Base-by-base conservation (phyloP, 2,113 vertebrate species). In the Thalassarche chlororhynchos region DNA sequence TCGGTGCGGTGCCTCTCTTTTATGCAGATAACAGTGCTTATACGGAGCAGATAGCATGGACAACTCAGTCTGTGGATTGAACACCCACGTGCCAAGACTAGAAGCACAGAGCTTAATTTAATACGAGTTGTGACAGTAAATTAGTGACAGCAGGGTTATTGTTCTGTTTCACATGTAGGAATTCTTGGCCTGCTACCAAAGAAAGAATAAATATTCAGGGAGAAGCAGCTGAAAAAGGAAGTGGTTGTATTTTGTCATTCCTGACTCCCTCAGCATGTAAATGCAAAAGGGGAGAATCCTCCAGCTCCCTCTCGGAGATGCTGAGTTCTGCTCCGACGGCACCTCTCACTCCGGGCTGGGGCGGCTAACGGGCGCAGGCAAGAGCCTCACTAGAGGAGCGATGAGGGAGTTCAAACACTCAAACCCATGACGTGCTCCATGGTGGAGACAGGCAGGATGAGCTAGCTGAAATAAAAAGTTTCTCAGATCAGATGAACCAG, bases 31-130 rank as follows among this genome's bases (percentile, higher is more conserved):
- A 81, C 2, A 55, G 89, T 29, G 60, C 52, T 83, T 62, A 78
- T 5, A 8, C 2, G 4, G 68, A 80, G 32, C 38, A 89, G 74
- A 87, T 2, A 84, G 12, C 46, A 46, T 17, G 19, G 70, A 89
- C 91, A 84, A 71, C 25, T 68, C 52, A 72, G 24, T 10, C 66
- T 84, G 46, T 36, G 81, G 23, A 65, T 10, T 69, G 69, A 87
- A 54, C 54, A 93, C 78, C 21, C 70, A 44, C 6, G 0, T 69
- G 31, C 70, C 65, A 89, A 79, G 65, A 23, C 26, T 64, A 62
- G 69, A 87, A 96, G 69, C 76, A 72, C 14, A 82, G 40, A 70
- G 52, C 21, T 85, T 79, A 65, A 68, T 91, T 96, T 89, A 75
- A 81, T 54, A 69, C 1, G 20, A 85, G 51, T 57, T 92, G 15